A percentile compares a stretch with the other conserved stretches of the same genome.
These are phyloP conservation scores for Nothocercus julius DNA, from an alignment of 2,113 vertebrate species.

Conservation along the genomic window DNA sequence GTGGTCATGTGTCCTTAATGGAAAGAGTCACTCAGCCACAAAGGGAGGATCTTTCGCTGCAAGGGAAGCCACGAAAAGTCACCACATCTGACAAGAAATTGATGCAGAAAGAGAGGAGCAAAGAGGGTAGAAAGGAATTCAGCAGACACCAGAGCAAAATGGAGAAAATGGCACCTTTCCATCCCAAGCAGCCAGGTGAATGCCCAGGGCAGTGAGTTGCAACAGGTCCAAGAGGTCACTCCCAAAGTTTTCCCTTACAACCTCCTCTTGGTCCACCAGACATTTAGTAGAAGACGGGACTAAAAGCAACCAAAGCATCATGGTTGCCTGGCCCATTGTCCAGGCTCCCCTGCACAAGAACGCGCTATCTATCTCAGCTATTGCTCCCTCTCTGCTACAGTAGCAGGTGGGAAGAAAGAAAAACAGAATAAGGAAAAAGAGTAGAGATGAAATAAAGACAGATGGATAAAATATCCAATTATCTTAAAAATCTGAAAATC, in stretches of 20 bases:
- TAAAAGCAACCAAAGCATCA: neutral
- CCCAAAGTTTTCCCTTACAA: neutral
- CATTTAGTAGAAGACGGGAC: neutral
- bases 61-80: neutral
- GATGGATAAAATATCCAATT: neutral
- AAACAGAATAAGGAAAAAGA: neutral
- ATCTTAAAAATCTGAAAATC: neutral
- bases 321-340: neutral
- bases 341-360: neutral
- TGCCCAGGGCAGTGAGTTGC: neutral
- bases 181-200: neutral
- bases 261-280: neutral
- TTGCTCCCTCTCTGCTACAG: neutral
- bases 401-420: neutral
- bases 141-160: neutral
- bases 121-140: neutral
- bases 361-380: neutral
- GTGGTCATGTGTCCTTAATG: fast-evolving
- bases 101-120: neutral
- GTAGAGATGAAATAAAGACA: neutral
- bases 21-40: neutral
- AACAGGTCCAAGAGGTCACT: neutral
- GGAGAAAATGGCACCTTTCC: neutral
- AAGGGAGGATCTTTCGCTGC: neutral
- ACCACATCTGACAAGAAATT: neutral